Percentiles rank a stretch among this genome's conserved stretches.
Conservation (phyloP, 2,113 vertebrate species). For the Abramis brama region DNA sequence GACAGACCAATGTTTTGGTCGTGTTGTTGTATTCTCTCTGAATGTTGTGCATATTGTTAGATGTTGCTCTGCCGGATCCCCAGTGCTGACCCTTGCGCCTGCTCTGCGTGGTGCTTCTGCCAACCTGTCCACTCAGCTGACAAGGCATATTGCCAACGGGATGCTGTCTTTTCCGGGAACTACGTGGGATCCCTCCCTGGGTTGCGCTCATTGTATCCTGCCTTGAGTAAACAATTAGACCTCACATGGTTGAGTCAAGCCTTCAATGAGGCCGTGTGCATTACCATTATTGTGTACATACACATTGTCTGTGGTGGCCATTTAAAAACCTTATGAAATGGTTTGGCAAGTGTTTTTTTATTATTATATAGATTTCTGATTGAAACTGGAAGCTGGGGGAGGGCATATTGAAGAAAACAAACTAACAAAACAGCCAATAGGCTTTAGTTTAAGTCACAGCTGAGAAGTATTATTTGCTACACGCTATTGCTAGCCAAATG, state of each 20-base stretch:
- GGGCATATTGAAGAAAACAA: not conserved
- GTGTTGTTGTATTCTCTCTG: not conserved
- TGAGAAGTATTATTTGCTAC: not conserved
- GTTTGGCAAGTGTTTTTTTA: not conserved
- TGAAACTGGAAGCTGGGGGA: not conserved
- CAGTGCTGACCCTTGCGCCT: slow-evolving; percentile 19
- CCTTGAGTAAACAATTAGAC: slow-evolving; percentile 52
- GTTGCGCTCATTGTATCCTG: slow-evolving; percentile 44
- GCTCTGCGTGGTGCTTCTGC: slow-evolving; percentile 31
- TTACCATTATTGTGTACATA: slow-evolving; percentile 22
- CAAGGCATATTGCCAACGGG: slow-evolving; percentile 49
- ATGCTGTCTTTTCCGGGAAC: slow-evolving; percentile 47
- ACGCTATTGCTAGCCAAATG: not conserved
- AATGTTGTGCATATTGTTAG: slow-evolving; percentile 17
- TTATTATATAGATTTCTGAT: not conserved
- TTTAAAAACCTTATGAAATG: slow-evolving; percentile 23
- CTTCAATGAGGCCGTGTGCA: slow-evolving; percentile 14
- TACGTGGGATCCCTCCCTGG: slow-evolving; percentile 47
- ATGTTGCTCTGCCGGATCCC: slow-evolving; percentile 9
- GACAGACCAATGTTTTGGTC: not conserved
- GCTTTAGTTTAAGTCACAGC: not conserved
- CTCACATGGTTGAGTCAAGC: slow-evolving; percentile 33
- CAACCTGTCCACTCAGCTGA: slow-evolving; percentile 54
- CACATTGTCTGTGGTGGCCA: not conserved
- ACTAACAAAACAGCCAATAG: not conserved